Conservation (phyloP, 2,888 invertebrate species). For the Cerceris rybyensis region DNA sequence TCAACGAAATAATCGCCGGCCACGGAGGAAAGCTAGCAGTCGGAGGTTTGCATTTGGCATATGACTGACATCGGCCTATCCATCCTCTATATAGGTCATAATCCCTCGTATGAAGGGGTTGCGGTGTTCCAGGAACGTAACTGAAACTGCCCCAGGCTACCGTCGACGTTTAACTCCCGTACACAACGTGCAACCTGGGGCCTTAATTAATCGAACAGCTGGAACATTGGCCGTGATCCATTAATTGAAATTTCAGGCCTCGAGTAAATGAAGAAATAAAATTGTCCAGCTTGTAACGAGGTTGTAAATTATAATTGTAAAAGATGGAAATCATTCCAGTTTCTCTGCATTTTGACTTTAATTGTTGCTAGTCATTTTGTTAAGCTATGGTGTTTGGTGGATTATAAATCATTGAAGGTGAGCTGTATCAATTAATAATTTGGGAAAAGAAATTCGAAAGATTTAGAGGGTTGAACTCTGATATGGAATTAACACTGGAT, state of each 20-base stretch:
- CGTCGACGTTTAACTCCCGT: not conserved
- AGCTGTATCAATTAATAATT: too few species aligned
- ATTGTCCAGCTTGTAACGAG: too few species aligned
- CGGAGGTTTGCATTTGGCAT: constrained; percentile 57
- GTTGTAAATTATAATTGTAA: too few species aligned
- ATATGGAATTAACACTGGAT: too few species aligned
- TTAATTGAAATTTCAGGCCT: constrained; percentile 19
- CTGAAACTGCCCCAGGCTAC: constrained; percentile 27
- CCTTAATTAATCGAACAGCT: constrained; percentile 4
- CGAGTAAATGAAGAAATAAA: too few species aligned
- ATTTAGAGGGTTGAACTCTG: too few species aligned
- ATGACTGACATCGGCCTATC: constrained; percentile 52
- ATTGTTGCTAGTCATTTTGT: too few species aligned
- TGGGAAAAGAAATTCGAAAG: too few species aligned
- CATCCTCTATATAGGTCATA: constrained; percentile 53
- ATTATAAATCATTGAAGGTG: too few species aligned
- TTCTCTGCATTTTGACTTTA: too few species aligned
- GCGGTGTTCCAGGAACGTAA: constrained; percentile 35
- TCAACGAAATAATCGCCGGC: not conserved
- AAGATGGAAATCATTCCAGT: too few species aligned
- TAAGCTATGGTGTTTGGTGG: too few species aligned
- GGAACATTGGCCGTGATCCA: not conserved
- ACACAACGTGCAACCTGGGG: constrained; percentile 2
- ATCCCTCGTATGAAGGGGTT: constrained; percentile 39
- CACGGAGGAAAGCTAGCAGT: not conserved